These are phyloP conservation scores for Lycocorax pyrrhopterus DNA, from an alignment of 2,113 vertebrate species.

Conservation along the genomic window DNA sequence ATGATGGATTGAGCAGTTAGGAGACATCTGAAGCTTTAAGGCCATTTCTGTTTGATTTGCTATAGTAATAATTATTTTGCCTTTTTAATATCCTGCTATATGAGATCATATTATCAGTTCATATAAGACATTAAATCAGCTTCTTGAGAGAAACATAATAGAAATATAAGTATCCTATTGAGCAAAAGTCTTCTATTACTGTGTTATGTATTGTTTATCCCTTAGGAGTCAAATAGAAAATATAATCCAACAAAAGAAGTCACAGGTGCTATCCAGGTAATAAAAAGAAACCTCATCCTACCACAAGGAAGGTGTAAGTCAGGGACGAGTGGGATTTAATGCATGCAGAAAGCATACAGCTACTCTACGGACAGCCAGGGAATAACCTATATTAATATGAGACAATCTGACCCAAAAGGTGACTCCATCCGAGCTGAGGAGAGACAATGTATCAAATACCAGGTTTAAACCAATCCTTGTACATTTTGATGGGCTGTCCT, in stretches of 20 bases:
- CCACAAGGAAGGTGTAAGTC: not conserved
- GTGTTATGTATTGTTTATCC: not conserved
- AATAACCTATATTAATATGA: not conserved
- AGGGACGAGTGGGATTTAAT: not conserved
- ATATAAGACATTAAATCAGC: not conserved
- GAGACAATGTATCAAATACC: not conserved
- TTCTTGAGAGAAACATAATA: slow-evolving; percentile 10
- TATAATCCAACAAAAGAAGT: not conserved
- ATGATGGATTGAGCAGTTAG: not conserved
- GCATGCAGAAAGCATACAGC: not conserved
- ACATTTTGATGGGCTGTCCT: not conserved
- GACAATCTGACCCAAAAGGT: not conserved
- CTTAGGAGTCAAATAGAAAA: not conserved
- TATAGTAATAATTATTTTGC: slow-evolving; percentile 7
- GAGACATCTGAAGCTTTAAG: not conserved
- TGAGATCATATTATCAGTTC: not conserved
- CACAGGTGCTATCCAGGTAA: not conserved
- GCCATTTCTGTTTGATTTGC: not conserved
- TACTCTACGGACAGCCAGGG: not conserved
- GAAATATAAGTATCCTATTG: not conserved
- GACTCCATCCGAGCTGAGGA: not conserved
- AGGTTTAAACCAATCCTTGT: not conserved
- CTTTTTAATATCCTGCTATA: slow-evolving; percentile 32
- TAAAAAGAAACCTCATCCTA: not conserved
- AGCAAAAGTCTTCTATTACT: not conserved